Evolutionary conservation across 2,888 invertebrate genomes (phyloP).

Genomic region (Dryomyza anilis): DNA sequence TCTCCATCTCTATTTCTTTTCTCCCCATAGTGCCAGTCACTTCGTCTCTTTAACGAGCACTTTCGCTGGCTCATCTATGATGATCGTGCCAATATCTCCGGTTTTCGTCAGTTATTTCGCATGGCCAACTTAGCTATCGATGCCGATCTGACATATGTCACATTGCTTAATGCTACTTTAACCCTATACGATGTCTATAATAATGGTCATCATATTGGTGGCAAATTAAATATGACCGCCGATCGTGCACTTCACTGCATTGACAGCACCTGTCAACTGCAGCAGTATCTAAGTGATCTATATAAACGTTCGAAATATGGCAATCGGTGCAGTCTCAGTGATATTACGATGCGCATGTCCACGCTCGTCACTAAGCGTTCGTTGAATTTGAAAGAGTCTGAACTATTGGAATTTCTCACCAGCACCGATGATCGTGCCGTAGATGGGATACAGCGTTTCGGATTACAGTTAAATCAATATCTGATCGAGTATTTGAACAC

Average conservation of each 20-base stretch:
- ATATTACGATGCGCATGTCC: constrained; percentile 48
- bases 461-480: constrained; percentile 41
- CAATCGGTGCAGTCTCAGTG: constrained; percentile 48
- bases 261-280: constrained; percentile 34
- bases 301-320: constrained; percentile 41
- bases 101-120: constrained; percentile 39
- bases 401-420: constrained; percentile 39
- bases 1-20: neutral
- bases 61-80: constrained; percentile 52
- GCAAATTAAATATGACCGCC: constrained; percentile 51
- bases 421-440: constrained; percentile 41
- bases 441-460: constrained; percentile 47
- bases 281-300: constrained; percentile 44
- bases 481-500: constrained; percentile 47
- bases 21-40: constrained; percentile 49
- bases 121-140: constrained; percentile 49
- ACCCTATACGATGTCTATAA: constrained; percentile 56
- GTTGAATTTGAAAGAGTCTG: constrained; percentile 37
- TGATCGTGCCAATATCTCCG: constrained; percentile 31
- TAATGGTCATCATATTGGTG: constrained; percentile 54
- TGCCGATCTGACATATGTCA: constrained; percentile 49
- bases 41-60: constrained; percentile 41
- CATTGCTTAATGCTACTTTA: constrained; percentile 34
- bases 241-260: constrained; percentile 47
- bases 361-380: constrained; percentile 46